Percentiles rank a stretch among this genome's conserved stretches.
These are phyloP conservation scores for Anneissia japonica DNA, from an alignment of 35 echinoderm and acorn worm species.

Conservation along the genomic window DNA sequence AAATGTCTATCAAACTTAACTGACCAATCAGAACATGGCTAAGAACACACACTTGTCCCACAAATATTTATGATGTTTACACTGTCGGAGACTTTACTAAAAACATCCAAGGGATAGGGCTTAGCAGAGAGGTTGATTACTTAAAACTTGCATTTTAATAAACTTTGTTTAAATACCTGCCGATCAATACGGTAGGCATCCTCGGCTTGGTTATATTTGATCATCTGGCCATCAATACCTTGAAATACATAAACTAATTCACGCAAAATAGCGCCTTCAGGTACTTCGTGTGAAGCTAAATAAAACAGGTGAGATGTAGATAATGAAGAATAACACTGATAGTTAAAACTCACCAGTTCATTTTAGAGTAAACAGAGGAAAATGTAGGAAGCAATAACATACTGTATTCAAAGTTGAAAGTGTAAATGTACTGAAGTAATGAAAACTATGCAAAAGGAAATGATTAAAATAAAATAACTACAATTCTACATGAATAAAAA, in stretches of 20 bases:
- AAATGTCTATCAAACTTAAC: no score
- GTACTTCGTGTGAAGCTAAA: slow-evolving; percentile 57
- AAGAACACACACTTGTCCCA: no score
- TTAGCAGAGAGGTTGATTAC: background rate
- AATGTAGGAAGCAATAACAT: background rate
- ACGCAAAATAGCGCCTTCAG: slow-evolving; percentile 57
- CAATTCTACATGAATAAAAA: no score
- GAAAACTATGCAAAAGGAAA: no score
- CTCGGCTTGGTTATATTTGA: slow-evolving; percentile 53
- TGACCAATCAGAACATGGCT: no score
- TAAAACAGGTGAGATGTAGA: background rate
- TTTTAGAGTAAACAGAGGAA: no score
- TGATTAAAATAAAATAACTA: no score
- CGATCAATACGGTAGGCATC: slow-evolving; percentile 68
- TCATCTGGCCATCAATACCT: slow-evolving; percentile 73
- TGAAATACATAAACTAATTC: slow-evolving; percentile 94
- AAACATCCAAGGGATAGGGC: no score
- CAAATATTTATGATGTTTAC: no score
- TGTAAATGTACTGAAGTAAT: background rate
- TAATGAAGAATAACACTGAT: background rate
- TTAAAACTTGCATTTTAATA: background rate
- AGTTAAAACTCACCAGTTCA: background rate
- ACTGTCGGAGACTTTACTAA: no score
- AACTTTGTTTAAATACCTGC: slow-evolving; percentile 29
- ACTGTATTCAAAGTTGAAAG: background rate